Base-by-base conservation (phyloP, 1,140 invertebrate species). In the Dufourea novaeangliae region DNA sequence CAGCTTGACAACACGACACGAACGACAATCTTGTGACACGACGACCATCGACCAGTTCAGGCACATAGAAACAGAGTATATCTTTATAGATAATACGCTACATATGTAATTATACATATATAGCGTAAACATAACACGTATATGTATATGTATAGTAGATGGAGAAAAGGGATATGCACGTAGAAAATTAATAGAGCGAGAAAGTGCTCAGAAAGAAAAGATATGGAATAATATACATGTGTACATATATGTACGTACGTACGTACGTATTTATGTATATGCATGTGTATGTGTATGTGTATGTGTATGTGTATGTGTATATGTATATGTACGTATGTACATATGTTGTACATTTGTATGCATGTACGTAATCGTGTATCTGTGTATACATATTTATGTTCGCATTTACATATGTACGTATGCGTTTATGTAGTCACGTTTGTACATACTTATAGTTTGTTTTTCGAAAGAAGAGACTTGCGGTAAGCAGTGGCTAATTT, bases 1-100 rank as follows among this genome's bases (percentile, higher is more conserved):
- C 92, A 93, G 90, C 90, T 92, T 93, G 92, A 93, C 92, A 93
- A 93, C 92, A 93, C 91, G 91, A 93, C 89, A 93, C 91, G 91
- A 91, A 93, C 91, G 90, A 93, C 92, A 93, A 92, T 92, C 91
- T 92, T 92, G 92, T 93, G 91, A 93, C 89, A 92, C 90, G 91
- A 93, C 91, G 91, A 92, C 91, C 91, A 92, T 91, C 89, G 90
- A 92, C 87, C 91, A 92, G 89, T 92, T 92, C 91, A 92, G 92
- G 91, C 92, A 92, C 90, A 92, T 90, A 92, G 88, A 92, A 85
- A 92, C 89, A 91, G 88, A 85, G 90, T 86, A 89, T 91, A 84
- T 89, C 75, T 80, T 85, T 86, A 88, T 88, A 87, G 80, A 87
- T 79, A 79, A 67, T 20, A 52, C 27, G 32, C 29, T 62, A 75